phyloP scores from a whole-genome alignment of 2,113 vertebrate genomes.

The Geococcyx californianus region DNA sequence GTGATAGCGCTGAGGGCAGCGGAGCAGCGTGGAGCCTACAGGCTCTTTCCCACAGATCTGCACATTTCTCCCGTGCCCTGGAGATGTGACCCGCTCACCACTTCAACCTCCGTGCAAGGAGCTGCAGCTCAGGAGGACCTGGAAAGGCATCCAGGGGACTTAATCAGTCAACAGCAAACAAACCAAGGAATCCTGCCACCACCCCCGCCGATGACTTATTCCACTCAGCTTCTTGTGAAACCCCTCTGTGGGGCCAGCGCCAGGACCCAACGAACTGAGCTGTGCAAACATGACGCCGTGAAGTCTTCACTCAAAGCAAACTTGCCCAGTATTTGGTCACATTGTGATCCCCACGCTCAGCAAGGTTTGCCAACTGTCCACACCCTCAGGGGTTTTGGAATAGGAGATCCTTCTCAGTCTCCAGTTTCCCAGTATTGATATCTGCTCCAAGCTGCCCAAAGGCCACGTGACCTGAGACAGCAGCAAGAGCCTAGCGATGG shows the following conservation, averaged over 20 bases:
- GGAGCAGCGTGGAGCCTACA: neutral
- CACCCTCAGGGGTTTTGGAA: neutral
- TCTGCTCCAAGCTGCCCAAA: neutral
- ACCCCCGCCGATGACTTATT: fast-evolving
- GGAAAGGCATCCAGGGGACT: neutral
- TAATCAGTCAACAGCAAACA: neutral
- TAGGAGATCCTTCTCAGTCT: neutral
- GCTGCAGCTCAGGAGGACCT: neutral
- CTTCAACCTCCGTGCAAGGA: neutral
- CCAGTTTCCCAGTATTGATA: neutral
- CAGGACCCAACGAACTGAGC: neutral
- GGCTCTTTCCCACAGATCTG: neutral
- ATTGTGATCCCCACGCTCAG: neutral
- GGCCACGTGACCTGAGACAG: neutral
- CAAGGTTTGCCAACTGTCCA: neutral
- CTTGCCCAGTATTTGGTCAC: neutral
- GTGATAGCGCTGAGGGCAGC: fast-evolving
- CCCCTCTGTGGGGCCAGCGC: neutral
- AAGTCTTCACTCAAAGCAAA: neutral
- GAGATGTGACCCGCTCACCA: neutral
- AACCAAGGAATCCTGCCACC: neutral
- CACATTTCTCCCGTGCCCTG: neutral
- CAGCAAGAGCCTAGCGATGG: neutral
- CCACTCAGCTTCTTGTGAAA: neutral
- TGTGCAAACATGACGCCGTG: neutral